Base-by-base conservation (phyloP, 2,797 vertebrate species). In the Gorsachius magnificus region DNA sequence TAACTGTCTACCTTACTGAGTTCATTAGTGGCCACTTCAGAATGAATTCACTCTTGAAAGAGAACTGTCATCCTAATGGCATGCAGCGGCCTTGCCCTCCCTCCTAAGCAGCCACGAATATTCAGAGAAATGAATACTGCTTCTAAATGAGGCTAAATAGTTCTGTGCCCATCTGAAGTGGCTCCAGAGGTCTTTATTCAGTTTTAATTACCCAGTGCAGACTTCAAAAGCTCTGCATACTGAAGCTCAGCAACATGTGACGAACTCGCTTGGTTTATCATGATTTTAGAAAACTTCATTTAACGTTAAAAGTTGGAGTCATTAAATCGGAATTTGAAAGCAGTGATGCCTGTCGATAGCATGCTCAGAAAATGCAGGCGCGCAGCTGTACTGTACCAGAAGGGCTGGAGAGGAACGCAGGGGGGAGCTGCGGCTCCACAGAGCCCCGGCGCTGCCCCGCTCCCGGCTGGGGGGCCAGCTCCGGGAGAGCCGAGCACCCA, bases 341-440 rank as follows among this genome's bases (percentile, higher is more conserved):
- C 57, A 19, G 57, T 2, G 13, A 15, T 9, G 36, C 65, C 41
- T 22, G 58, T 31, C 56, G 33, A 11, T 2, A 24, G 13, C 50
- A 4, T 10, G 13, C 50, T 35, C 29, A 4, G 45, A 26, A 60
- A 25, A 36, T 0, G 21, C 22, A 6, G 54, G 19, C 5, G 5
- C 18, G 9, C 7, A 20, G 24, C 7, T 25, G 11, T 9, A 2
- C 13, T 3, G 4, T 2, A 8, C 7, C 1, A 24, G 31, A 9
- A 2, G 4, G 54, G 58, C n/a, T 7, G 70, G 35, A 26, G 38
- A 9, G 58, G 22, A 25, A 11, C 9, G 13, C 12, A 29, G 61
- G 97, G 92, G 97, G 98, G 91, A 80, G 95, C 87, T 95, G 89
- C 80, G 43, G 89, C n/a, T 16, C 83, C 66, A 61, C 65, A 0